Evolutionary conservation across 2,797 vertebrate genomes (phyloP).

Genomic region (Morus bassanus): DNA sequence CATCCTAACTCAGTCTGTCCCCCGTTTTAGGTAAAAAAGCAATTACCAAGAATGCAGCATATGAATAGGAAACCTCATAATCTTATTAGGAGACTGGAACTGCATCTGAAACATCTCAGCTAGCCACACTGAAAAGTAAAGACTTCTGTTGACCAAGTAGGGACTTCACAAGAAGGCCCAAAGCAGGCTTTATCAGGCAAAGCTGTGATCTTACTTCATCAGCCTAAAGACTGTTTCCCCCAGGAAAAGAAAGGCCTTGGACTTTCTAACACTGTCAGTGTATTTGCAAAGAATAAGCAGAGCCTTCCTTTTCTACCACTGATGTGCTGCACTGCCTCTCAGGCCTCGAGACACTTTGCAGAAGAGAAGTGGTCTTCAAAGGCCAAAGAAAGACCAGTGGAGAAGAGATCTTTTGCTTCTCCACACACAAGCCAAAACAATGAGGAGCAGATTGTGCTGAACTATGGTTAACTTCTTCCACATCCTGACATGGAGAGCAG

Average conservation of each 20-base stretch:
- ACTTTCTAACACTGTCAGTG: neutral
- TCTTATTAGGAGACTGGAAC: neutral
- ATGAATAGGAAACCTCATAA: neutral
- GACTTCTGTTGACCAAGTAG: neutral
- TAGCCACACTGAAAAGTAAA: neutral
- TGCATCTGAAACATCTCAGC: neutral
- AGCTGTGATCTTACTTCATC: neutral
- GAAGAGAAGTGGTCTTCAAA: neutral
- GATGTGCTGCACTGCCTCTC: neutral
- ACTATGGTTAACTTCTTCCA: neutral
- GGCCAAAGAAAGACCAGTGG: neutral
- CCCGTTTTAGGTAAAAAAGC: neutral
- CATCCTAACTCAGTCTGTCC: neutral
- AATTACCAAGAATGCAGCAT: neutral
- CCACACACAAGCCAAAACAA: neutral
- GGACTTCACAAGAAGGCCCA: neutral
- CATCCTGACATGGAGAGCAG: neutral
- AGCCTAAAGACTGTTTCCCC: neutral
- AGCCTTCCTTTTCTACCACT: neutral
- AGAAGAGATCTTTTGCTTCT: neutral
- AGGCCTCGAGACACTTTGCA: fast-evolving
- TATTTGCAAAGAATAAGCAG: neutral
- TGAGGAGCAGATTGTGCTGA: neutral
- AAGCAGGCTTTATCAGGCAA: neutral
- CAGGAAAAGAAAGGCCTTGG: neutral